These are phyloP conservation scores for Semotilus atromaculatus DNA, from an alignment of 2,797 vertebrate species.

Conservation along the genomic window DNA sequence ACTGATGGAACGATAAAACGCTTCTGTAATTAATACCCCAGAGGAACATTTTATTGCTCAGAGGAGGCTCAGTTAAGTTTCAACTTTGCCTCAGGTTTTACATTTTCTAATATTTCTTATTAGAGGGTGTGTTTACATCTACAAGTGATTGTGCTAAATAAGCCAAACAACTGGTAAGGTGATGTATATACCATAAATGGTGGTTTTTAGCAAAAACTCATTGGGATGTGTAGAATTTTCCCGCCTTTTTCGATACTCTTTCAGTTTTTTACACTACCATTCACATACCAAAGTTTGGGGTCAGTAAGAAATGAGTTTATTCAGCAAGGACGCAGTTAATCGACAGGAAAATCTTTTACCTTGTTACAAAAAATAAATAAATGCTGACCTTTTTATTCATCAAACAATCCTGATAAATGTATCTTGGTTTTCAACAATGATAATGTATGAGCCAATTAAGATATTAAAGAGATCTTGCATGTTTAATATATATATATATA, in stretches of 20 bases:
- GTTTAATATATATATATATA: neutral
- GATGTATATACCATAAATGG: neutral
- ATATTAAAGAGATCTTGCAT: neutral
- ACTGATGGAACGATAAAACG: conserved; percentile 24
- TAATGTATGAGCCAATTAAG: neutral
- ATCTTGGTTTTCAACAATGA: neutral
- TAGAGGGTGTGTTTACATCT: conserved; percentile 2
- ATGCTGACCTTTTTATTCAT: neutral
- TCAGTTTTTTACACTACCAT: neutral
- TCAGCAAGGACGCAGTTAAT: neutral
- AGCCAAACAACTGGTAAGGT: neutral
- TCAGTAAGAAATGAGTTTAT: neutral
- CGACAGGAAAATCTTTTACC: neutral
- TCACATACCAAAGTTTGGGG: neutral
- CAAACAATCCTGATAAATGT: neutral
- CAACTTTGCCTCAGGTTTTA: neutral
- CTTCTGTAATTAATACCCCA: conserved; percentile 33
- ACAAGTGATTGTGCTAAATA: neutral
- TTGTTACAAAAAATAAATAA: neutral
- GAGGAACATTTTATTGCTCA: conserved; percentile 25
- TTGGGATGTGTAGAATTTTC: neutral
- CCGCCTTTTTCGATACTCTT: neutral
- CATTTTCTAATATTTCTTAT: neutral
- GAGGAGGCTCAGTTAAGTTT: conserved; percentile 5
- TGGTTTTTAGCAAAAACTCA: neutral